These are phyloP conservation scores for Danaus melanippus DNA, from an alignment of 1,140 invertebrate species.

Conservation along the genomic window DNA sequence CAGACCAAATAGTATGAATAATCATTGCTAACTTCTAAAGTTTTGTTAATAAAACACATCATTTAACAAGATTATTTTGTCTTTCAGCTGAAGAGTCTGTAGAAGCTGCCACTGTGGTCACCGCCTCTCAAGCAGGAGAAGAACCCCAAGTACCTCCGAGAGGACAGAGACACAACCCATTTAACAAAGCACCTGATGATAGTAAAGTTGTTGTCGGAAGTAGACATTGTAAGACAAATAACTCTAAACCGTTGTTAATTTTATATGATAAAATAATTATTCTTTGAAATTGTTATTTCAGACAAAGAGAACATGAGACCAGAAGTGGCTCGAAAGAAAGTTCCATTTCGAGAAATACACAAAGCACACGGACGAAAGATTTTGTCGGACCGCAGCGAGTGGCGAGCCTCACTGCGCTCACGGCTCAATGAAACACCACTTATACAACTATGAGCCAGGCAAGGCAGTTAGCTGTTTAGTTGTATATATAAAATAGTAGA, in stretches of 20 bases:
- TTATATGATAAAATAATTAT: neutral
- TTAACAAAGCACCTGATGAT: constrained; percentile 56
- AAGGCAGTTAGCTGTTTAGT: neutral
- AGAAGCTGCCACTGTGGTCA: constrained; percentile 45
- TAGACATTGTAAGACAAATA: constrained; percentile 49
- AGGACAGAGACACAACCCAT: constrained; percentile 66
- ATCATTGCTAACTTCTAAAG: too few species aligned
- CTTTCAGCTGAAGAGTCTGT: constrained; percentile 48
- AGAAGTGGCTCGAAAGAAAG: constrained; percentile 71
- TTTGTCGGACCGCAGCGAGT: constrained; percentile 78
- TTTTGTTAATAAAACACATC: too few species aligned
- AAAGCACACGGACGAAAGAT: constrained; percentile 79
- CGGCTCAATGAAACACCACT: constrained; percentile 27
- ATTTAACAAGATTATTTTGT: too few species aligned
- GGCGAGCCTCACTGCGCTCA: constrained; percentile 53
- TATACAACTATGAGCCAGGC: constrained; percentile 27
- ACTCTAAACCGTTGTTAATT: too few species aligned
- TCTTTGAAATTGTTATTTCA: constrained; percentile 17
- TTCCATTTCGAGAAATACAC: constrained; percentile 81
- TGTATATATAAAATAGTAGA: neutral
- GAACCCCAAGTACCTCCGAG: constrained; percentile 60
- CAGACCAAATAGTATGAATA: too few species aligned
- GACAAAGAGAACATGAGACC: constrained; percentile 54
- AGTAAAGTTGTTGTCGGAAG: constrained; percentile 47
- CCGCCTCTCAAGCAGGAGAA: constrained; percentile 38